Percentiles rank a stretch among this genome's conserved stretches.
Conservation (phyloP, 2,797 vertebrate species). For the Melopsittacus undulatus region DNA sequence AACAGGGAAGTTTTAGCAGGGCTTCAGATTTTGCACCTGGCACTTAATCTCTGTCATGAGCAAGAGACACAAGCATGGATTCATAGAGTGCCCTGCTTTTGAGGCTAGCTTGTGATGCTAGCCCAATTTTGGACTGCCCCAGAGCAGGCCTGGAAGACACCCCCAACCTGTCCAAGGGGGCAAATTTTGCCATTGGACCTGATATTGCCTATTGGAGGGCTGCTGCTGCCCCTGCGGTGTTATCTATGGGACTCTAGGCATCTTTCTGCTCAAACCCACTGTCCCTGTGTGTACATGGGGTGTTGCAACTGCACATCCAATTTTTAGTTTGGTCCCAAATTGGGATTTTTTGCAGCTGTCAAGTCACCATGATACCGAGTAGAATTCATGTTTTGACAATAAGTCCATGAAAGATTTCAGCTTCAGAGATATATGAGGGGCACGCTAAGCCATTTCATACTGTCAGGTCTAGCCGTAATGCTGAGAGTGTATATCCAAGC, state of each 20-base stretch:
- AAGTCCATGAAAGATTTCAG: background rate
- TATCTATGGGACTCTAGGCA: accelerated
- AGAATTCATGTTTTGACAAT: background rate
- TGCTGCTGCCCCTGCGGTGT: background rate
- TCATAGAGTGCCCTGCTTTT: background rate
- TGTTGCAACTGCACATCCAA: background rate
- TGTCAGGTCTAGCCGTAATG: accelerated
- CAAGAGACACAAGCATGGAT: background rate
- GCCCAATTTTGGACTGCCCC: background rate
- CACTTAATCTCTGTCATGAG: background rate
- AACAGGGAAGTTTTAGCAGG: background rate
- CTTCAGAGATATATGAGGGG: background rate
- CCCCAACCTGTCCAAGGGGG: accelerated
- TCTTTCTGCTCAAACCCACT: background rate
- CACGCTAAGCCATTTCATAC: accelerated
- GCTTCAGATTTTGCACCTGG: background rate
- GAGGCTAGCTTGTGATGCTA: background rate
- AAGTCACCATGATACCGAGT: background rate
- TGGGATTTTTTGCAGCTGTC: background rate
- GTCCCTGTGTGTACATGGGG: accelerated
- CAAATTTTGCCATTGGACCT: background rate
- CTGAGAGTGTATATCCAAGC: accelerated
- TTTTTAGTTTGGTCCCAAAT: background rate
- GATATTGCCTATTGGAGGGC: background rate
- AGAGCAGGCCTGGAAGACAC: background rate